Evolutionary conservation across 2,888 invertebrate genomes (phyloP).

Genomic region (Pachydiplax longipennis): DNA sequence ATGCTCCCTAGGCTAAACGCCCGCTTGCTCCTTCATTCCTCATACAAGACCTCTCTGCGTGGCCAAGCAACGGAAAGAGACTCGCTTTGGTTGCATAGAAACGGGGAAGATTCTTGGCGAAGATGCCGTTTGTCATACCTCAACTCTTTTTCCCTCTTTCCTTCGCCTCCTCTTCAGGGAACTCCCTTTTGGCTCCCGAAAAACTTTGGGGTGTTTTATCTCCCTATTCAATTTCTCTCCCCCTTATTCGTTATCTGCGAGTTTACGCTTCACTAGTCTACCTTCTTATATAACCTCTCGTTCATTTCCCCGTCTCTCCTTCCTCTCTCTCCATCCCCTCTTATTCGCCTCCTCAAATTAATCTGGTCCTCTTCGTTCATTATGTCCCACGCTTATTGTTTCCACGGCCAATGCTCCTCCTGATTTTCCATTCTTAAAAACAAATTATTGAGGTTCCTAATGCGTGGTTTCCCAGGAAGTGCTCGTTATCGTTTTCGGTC

Average conservation of each 20-base stretch:
- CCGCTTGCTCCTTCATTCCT: constrained; percentile 17
- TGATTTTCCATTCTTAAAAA: no score
- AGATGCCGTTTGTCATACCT: neutral
- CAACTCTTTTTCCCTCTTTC: neutral
- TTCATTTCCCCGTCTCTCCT: neutral
- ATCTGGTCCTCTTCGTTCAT: neutral
- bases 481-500: neutral
- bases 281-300: neutral
- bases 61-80: neutral
- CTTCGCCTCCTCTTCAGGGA: neutral
- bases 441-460: no score
- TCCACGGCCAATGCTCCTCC: no score
- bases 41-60: neutral
- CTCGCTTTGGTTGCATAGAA: neutral
- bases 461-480: no score
- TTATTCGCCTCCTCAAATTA: neutral
- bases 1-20: neutral
- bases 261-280: constrained; percentile 15
- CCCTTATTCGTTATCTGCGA: constrained; percentile 21
- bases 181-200: neutral
- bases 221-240: neutral
- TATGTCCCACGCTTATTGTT: no score
- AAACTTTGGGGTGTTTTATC: neutral
- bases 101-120: neutral
- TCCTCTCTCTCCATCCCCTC: neutral